phyloP scores from a whole-genome alignment of 2,113 vertebrate genomes.

The Speoplatyrhinus poulsoni region DNA sequence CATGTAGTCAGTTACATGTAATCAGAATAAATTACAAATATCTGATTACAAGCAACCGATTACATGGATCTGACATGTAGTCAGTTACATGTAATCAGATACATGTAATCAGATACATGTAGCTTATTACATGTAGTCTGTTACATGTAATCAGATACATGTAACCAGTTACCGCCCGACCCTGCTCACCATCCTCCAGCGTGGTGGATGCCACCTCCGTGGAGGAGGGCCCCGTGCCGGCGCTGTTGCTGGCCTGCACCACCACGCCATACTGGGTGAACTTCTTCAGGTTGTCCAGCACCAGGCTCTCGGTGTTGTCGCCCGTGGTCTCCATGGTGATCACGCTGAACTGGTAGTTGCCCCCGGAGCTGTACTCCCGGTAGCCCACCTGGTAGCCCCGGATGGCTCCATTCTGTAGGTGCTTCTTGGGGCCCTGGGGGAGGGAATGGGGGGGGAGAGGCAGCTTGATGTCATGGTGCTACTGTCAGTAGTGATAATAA shows the following conservation, averaged over 20 bases:
- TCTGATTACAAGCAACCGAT: too few species aligned
- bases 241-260: conserved; percentile 95
- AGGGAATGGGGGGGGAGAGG: not conserved
- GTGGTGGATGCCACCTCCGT: conserved; percentile 96
- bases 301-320: conserved; percentile 91
- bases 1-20: too few species aligned
- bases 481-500: not conserved
- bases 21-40: too few species aligned
- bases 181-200: conserved; percentile 89
- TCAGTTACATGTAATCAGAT: not conserved
- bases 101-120: not conserved
- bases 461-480: not conserved
- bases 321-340: conserved; percentile 94
- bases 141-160: too few species aligned
- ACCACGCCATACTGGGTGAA: conserved; percentile 98
- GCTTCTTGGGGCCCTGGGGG: conserved; percentile 88
- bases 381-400: conserved; percentile 96
- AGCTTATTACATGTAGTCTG: too few species aligned
- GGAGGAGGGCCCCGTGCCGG: conserved; percentile 94
- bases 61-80: not conserved
- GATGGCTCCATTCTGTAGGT: conserved; percentile 95
- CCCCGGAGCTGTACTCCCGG: conserved; percentile 92
- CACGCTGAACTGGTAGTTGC: conserved; percentile 97
- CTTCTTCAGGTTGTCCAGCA: conserved; percentile 94
- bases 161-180: not conserved